These are phyloP conservation scores for Drosophila dives DNA, from an alignment of 2,888 invertebrate species.

Conservation along the genomic window DNA sequence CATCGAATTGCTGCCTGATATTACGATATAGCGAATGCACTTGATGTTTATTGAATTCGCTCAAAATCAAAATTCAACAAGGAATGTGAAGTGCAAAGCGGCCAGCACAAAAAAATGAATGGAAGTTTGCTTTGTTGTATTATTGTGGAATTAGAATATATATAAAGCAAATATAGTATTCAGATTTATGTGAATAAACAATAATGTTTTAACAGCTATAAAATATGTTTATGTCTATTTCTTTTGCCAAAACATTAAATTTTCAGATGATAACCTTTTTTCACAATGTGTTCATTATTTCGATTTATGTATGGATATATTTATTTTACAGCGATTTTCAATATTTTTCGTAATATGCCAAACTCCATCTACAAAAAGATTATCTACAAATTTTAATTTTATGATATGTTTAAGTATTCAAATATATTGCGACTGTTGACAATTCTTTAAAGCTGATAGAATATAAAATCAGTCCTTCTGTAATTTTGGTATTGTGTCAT, in stretches of 20 bases:
- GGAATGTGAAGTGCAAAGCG: conserved; percentile 36
- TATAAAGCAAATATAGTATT: neutral
- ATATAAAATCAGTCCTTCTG: no score
- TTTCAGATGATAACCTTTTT: neutral
- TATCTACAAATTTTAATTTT: neutral
- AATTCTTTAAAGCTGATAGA: neutral
- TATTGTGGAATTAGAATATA: neutral
- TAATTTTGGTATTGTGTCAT: neutral
- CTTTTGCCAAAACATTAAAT: neutral
- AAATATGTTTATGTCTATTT: neutral
- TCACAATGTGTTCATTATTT: neutral
- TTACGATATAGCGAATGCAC: conserved; percentile 68
- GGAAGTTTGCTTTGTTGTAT: neutral
- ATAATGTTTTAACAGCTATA: neutral
- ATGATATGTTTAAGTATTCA: neutral
- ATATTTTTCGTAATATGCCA: neutral
- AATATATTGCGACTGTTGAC: neutral
- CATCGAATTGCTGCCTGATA: conserved; percentile 26
- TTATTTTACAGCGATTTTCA: neutral
- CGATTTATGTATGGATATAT: neutral
- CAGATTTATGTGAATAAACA: no score
- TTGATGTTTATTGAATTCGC: conserved; percentile 47
- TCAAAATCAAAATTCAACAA: conserved; percentile 16
- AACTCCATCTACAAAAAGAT: neutral
- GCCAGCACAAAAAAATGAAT: neutral